Evolutionary conservation across 2,797 vertebrate genomes (phyloP), one percentile per base, ranked within the genome.

Genomic region (Pseudochirops cupreus): DNA sequence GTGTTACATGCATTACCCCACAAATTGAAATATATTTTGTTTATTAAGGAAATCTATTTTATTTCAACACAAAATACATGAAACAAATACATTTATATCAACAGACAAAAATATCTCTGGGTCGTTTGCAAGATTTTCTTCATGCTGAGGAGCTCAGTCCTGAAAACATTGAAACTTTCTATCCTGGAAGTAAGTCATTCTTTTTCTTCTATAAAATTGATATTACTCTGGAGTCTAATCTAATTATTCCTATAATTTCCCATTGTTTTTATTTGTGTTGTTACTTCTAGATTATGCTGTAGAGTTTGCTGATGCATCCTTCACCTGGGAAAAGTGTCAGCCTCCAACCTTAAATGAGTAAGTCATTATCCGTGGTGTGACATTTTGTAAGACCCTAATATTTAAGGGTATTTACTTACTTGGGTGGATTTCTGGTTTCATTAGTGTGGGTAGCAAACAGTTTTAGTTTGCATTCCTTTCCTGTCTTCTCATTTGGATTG

Each of bases 301-400:
- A 97, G 95, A 82, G 58, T 98, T 98, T 97, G 96, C 95, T 94
- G 97, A 92, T 94, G 98, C 98, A 53, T 98, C 98, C 67, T 98
- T 98, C 89, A 31, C 54, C 91, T 98, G 98, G 98, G 95, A 98
- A 96, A 98, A 97, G 90, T 97, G 90, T 90, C 95, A 96, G 58
- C 54, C 95, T 13, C 95, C 96, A 92, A 24, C 97, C 92, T 91
- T 98, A 95, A 98, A 98, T 97, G 95, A 98, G 97, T 98, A 98
- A 98, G 98, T 93, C 24, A 57, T 95, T 12, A 3, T 95, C 50
- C 5, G 39, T 33, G 21, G 94, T 2, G 46, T 96, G 26, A 67
- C 57, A 59, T 46, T 67, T 90, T 54, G 50, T 28, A 74, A 74
- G 62, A 67, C 16, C 39, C 0, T 74, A 74, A 16, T 67, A 67